Base-by-base conservation (phyloP, 2,113 vertebrate genomes). In the Muscicapa adusta region DNA sequence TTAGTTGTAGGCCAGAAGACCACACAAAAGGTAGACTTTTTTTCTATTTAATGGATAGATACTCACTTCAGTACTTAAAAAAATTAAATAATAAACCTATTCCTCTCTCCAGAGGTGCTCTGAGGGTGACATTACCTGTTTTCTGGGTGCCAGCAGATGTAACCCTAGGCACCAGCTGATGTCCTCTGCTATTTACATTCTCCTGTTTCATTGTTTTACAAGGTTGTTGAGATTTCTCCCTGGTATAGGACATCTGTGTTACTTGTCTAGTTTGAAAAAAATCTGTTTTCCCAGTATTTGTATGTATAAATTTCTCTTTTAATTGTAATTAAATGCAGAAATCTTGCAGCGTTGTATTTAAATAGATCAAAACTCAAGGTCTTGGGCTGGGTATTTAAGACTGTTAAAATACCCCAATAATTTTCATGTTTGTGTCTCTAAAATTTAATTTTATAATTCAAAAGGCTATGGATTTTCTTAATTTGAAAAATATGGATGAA, bases 401-500 rank as follows among this genome's bases (percentile, higher is more conserved):
- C 33, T 88, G 63, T 85, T 91, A 83, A 95, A 94, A 80, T 77
- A 42, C 7, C 48, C 29, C 63, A 77, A 80, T 75, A 2, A 47
- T 89, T 72, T 91, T 92, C 72, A 84, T 53, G 61, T 91, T 91
- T 94, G 33, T 87, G 73, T 42, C 18, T 84, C 68, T 93, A 94
- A 95, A 77, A 77, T 40, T 76, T 81, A 86, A 86, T 95, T 93
- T 94, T 76, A 45, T 81, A 92, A 65, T 91, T 93, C 31, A 95
- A 76, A 94, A 92, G 86, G 62, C 62, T 57, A 45, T 54, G 38
- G 40, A 92, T 90, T 93, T 94, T 81, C 71, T 89, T 95, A 96
- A 94, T 91, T 82, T 92, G 67, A 96, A 96, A 96, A 96, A 89
- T 85, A 90, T 87, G 89, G 75, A 93, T 33, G 8, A 82, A 92